phyloP scores from a whole-genome alignment of 2,888 invertebrate genomes.

The Diaphora mendica region DNA sequence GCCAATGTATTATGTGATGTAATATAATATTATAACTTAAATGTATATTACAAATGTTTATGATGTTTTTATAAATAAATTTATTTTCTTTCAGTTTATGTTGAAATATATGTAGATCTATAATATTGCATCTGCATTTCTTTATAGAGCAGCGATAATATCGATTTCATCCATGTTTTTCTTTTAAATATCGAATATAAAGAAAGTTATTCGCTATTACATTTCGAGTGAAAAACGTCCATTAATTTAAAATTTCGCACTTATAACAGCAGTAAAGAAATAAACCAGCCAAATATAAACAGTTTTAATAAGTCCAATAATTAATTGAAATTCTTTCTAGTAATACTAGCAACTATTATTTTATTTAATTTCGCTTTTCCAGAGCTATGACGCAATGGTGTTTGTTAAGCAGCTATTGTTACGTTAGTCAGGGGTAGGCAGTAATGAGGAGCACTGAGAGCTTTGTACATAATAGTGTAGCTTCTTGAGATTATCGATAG shows the following conservation, averaged over 20 bases:
- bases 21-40: background rate
- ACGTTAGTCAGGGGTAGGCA: conserved; percentile 4
- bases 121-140: background rate
- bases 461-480: conserved; percentile 24
- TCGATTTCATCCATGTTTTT: background rate
- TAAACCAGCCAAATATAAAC: too few relatives aligned
- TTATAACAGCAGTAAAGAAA: background rate
- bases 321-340: background rate
- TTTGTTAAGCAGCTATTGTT: conserved; percentile 14
- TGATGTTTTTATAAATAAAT: too few relatives aligned
- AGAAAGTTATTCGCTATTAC: too few relatives aligned
- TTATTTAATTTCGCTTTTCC: background rate
- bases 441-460: conserved; percentile 25
- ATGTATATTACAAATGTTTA: background rate
- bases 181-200: too few relatives aligned
- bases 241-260: background rate
- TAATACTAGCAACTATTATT: background rate
- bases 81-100: background rate
- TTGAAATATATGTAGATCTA: too few relatives aligned
- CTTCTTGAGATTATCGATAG: conserved; percentile 22
- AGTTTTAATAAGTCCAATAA: background rate
- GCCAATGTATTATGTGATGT: background rate
- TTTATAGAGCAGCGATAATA: background rate
- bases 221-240: background rate
- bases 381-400: conserved; percentile 5